Evolutionary conservation across 2,797 vertebrate species (phyloP), one percentile per base, ranked within the genome.

Genomic region (Brotula barbata): DNA sequence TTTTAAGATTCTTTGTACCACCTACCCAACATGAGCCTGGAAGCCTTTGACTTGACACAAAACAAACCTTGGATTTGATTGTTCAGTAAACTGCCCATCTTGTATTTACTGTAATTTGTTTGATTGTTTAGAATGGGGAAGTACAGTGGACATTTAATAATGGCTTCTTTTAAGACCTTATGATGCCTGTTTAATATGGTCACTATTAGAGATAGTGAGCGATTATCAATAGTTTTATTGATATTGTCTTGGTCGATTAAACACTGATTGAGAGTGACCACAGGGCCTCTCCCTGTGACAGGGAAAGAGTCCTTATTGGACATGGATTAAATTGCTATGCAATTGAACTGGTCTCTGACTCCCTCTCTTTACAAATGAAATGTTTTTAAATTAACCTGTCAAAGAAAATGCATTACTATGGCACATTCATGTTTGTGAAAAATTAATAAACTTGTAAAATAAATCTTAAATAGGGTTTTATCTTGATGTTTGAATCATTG

Each of bases 261-360:
- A 85, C 66, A 73, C 74, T 83, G 87, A 87, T 87, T 84, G 85
- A 89, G 87, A 88, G 88, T 88, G 85, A 88, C 86, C 88, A 85
- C 89, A 86, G 87, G 89, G 85, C 87, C 88, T 88, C 88, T 89
- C 83, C 86, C 85, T 90, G 86, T 88, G 89, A 82, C 83, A 85
- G 85, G 88, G 88, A 89, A 87, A 89, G 87, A 84, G 86, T 89
- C 88, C 85, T 89, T 87, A 89, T 89, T 85, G 85, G 90, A 91
- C 90, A 89, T 89, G 88, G 89, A 92, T 91, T 92, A 92, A 93
- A 92, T 92, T 92, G 92, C 91, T 93, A 92, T 93, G 91, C 92
- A 92, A 91, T 92, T 91, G 90, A 91, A 90, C 88, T 91, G 85
- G 88, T 91, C 91, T 92, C 90, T 87, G 90, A 89, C 89, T 92